A percentile compares a stretch with the other conserved stretches of the same genome.
These are phyloP conservation scores for Vombatus ursinus DNA, from an alignment of 2,113 vertebrate species.

Conservation along the genomic window DNA sequence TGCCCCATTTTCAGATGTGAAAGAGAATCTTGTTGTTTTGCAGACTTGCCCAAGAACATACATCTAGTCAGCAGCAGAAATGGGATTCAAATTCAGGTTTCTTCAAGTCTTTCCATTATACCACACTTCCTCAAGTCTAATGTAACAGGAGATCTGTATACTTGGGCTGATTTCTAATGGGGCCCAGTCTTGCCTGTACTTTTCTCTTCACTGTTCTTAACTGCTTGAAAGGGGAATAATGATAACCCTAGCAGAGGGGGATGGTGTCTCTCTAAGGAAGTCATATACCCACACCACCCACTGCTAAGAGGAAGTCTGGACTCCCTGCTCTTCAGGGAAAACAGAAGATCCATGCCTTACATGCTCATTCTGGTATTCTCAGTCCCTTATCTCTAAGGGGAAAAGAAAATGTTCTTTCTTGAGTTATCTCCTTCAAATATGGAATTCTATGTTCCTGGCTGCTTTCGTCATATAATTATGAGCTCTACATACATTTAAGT, in stretches of 20 bases:
- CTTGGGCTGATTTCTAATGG: neutral
- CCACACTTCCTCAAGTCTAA: neutral
- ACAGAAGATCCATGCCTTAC: conserved; percentile 25
- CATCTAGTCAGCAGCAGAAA: neutral
- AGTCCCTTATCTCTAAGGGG: neutral
- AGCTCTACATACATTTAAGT: neutral
- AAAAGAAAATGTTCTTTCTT: neutral
- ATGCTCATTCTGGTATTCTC: neutral
- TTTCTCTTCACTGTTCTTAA: neutral
- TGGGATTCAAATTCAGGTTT: neutral
- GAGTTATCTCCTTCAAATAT: conserved; percentile 11
- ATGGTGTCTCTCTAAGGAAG: conserved; percentile 14
- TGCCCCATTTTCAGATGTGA: neutral
- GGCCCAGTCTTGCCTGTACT: neutral
- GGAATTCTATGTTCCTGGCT: neutral
- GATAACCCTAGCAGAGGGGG: neutral
- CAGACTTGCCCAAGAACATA: neutral
- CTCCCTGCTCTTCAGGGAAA: conserved; percentile 14
- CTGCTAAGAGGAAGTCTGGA: conserved; percentile 42
- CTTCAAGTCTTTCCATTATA: neutral
- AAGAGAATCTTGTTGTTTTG: neutral
- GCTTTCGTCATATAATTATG: neutral
- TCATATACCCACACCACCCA: neutral
- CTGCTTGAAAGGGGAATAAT: neutral
- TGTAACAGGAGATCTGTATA: neutral